A percentile compares a stretch with the other conserved stretches of the same genome.
phyloP scores from a whole-genome alignment of 1,140 invertebrate genomes.

The Chrysomallon squamiferum region DNA sequence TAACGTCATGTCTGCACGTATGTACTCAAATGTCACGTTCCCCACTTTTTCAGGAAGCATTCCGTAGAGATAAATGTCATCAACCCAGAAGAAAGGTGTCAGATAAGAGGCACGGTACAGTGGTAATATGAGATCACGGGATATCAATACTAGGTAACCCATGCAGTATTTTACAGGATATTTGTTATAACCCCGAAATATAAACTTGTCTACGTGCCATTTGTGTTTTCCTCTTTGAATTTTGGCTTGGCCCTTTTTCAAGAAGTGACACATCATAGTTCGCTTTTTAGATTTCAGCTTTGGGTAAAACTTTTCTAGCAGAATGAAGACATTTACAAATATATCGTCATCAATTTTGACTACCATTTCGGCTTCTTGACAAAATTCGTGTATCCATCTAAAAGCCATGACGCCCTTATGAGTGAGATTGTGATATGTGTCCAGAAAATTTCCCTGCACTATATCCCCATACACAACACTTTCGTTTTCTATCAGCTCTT shows the following conservation, averaged over 20 bases:
- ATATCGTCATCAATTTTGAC: slow-evolving; percentile 3
- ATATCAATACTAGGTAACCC: slow-evolving; percentile 60
- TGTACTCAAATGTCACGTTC: slow-evolving; percentile 17
- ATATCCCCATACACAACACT: background rate
- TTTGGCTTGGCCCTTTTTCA: no score
- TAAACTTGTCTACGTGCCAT: slow-evolving; percentile 13
- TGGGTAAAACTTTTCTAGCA: slow-evolving; percentile 4
- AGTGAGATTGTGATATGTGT: background rate
- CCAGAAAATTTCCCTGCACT: background rate
- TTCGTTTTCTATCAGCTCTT: background rate
- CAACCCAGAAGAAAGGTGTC: slow-evolving; percentile 60
- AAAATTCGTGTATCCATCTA: background rate
- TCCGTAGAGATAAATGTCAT: slow-evolving; percentile 63
- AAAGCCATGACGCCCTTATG: background rate
- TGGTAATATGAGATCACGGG: slow-evolving; percentile 55
- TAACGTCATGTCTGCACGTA: slow-evolving; percentile 23
- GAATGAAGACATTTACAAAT: slow-evolving; percentile 1
- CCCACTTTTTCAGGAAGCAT: slow-evolving; percentile 41
- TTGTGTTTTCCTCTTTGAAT: no score
- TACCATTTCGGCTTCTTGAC: background rate
- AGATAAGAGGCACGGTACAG: slow-evolving; percentile 47
- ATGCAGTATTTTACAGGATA: slow-evolving; percentile 57
- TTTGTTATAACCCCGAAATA: slow-evolving; percentile 28
- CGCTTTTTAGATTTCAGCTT: no score
- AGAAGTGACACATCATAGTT: no score